Evolutionary conservation across 2,888 invertebrate genomes (phyloP), one percentile per base, ranked within the genome.

Genomic region (Cheilosia vulpina): DNA sequence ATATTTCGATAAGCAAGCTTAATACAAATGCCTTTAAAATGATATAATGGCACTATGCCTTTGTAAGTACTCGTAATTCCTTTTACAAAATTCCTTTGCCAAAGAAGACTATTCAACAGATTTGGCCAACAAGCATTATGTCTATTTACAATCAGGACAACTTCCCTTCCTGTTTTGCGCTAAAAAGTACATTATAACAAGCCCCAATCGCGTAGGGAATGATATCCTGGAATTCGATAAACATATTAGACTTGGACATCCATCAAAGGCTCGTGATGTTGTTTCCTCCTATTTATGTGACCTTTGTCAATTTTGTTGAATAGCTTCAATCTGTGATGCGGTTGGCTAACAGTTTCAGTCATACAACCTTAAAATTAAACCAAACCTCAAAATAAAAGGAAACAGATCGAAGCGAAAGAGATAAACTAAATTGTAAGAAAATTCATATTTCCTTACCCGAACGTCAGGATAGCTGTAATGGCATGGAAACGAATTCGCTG

Each of bases 401-500:
- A 43, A 15, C 17, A n/a, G 3, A 47, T n/a, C 47, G 47, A 47
- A 47, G 47, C 19, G n/a, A 63, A 34, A 31, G 21, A 21, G 21
- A 21, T 27, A 31, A 43, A 19, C 11, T 27, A 13, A 34, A 27
- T 9, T 68, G 17, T 45, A 21, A 15, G 15, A 31, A 31, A 31
- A 68, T 41, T 68, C 31, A 45, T 68, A 55, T 45, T 66, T 43
- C 53, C 34, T 9, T 47, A 17, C 17, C 19, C 57, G 34, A 34
- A 21, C 4, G 34, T 2, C 9, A 9, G 21, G 41, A 6, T 34
- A 27, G 13, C 45, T 63, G 47, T 45, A 57, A 38, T 57, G 57
- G 38, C 38, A 53, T 34, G 43, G 60, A 79, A 79, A 66, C 17
- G n/a, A 60, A 60, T 66, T 45, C 66, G 60, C 66, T 79, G 43